Evolutionary conservation across 2,888 invertebrate genomes (phyloP), one percentile per base, ranked within the genome.

Genomic region (Ctenicera cuprea): DNA sequence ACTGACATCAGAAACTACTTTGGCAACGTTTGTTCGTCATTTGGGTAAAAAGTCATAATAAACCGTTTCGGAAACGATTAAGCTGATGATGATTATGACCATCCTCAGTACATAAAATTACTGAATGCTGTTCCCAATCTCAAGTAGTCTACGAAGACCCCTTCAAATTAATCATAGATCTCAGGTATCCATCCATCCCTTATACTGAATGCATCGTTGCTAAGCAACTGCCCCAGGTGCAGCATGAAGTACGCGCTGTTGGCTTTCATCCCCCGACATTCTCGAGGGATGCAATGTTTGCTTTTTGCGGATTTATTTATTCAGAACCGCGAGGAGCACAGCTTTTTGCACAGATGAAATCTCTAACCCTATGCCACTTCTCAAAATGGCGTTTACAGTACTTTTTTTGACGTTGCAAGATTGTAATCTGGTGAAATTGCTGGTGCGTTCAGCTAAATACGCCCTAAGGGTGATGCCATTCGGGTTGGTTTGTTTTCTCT

Each of bases 171-270:
- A 48, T 48, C 48, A 48, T 48, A 18, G 41, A 7, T 14, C n/a
- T 26, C 43, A 50, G 65, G 22, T 52, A 48, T 30, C 41, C n/a
- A n/a, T n/a, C n/a, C 11, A 33, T 20, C 45, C 65, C 50, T 43
- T 26, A 38, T 26, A 43, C 8, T 12, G 18, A 71, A n/a, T 73
- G 73, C 68, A 69, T 48, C 64, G 73, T 73, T 73, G 73, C 73
- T 45, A 65, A 22, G 73, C 73, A 65, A 73, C 73, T 38, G 59
- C 52, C 63, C 59, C 73, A 73, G 73, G 73, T 73, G 73, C 73
- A 69, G 54, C 38, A 45, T 59, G 57, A 73, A 69, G 68, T 52
- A n/a, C n/a, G 22, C 64, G 63, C 30, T 52, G 30, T 64, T 73
- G 52, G 33, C 33, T 73, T 73, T 69, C 45, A 26, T 59, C 65